Base-by-base conservation (phyloP, 2,797 vertebrate species). In the Gouania willdenowi region DNA sequence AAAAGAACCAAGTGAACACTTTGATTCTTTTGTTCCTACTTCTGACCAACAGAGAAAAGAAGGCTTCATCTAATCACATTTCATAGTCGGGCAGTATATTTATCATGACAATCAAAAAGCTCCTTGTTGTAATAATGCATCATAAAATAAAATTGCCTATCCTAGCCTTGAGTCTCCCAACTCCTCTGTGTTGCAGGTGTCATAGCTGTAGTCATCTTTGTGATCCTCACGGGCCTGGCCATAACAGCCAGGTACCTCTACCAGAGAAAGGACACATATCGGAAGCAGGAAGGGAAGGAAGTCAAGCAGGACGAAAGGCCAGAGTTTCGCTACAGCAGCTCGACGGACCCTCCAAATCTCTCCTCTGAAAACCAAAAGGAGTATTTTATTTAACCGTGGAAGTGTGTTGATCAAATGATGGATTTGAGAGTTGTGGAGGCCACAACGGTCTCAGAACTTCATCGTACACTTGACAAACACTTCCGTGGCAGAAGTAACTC, bases 151-250 rank as follows among this genome's bases (percentile, higher is more conserved):
- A n/a, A n/a, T n/a, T n/a, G n/a, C n/a, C n/a, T n/a, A n/a, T n/a
- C n/a, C n/a, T n/a, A n/a, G n/a, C n/a, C n/a, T n/a, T n/a, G n/a
- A n/a, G n/a, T n/a, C n/a, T n/a, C n/a, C n/a, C n/a, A n/a, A 20
- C 19, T 19, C 5, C 23, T 8, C 8, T 20, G 4, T 6, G 6
- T 5, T 20, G 8, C 83, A 98, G 95, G 95, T 70, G 74, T 97
- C 63, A 97, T 98, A 60, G 94, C 94, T 0, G 91, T 94, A 8
- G 90, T 91, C 59, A 91, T 96, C 79, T 96, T 97, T 29, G 90
- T 94, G 66, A 50, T 92, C 10, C 81, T 93, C 59, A 88, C 87
- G 10, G 88, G 77, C 26, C 46, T 92, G 34, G 93, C 89, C 6
- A 67, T 95, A 53, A 88, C 85, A 3, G 86, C 87, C 35, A 81